These are phyloP conservation scores for Agelas oroides DNA, from an alignment of 37 sponge, comb jelly and placozoan species.

Conservation along the genomic window DNA sequence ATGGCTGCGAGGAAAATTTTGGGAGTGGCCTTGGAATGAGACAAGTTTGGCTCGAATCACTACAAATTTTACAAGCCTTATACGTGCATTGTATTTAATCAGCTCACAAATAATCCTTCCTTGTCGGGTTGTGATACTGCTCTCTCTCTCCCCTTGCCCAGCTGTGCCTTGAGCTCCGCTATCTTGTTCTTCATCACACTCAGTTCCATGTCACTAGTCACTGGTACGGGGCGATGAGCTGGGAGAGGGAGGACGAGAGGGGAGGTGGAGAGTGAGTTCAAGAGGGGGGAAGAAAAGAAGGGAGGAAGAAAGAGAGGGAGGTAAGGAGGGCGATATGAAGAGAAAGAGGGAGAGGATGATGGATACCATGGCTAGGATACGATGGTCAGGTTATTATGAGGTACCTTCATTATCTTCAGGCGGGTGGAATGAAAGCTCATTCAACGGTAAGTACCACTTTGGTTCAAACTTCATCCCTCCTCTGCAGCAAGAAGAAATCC, in stretches of 20 bases:
- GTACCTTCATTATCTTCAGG: conserved; percentile 47
- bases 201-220: conserved; percentile 79
- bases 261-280: neutral
- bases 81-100: no score
- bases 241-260: neutral
- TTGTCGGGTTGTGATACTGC: conserved; percentile 12
- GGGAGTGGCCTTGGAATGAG: no score
- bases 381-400: neutral
- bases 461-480: conserved; percentile 75
- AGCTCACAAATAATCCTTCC: conserved; percentile 4
- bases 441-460: conserved; percentile 87
- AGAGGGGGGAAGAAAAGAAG: neutral
- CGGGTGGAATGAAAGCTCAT: conserved; percentile 69
- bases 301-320: neutral
- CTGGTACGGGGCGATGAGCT: conserved; percentile 75
- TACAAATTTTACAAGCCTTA: no score
- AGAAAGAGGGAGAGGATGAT: neutral
- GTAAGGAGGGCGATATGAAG: neutral
- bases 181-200: conserved; percentile 72
- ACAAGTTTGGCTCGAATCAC: no score
- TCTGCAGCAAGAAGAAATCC: conserved; percentile 18
- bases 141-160: conserved; percentile 38
- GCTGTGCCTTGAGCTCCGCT: conserved; percentile 78
- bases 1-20: no score
- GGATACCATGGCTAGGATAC: neutral